phyloP scores from a whole-genome alignment of 2,113 vertebrate species.

The Anoplopoma fimbria region DNA sequence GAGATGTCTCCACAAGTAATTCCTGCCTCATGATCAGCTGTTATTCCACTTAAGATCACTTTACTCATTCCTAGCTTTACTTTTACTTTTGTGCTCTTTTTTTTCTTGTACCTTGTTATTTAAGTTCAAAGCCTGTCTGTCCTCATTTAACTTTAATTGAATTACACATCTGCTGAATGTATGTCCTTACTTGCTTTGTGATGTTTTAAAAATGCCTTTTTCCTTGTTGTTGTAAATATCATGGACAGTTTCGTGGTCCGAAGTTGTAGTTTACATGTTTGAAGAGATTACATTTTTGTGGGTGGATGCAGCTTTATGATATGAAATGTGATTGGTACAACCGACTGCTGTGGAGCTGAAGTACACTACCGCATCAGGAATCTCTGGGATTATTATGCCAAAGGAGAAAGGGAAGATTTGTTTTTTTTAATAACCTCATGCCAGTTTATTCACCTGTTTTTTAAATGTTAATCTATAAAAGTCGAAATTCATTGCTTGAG shows the following conservation, averaged over 20 bases:
- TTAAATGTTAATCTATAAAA: neutral
- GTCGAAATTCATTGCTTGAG: neutral
- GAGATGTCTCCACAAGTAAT: slow-evolving; percentile 16
- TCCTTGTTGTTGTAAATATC: slow-evolving; percentile 35
- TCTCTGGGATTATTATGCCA: slow-evolving; percentile 54
- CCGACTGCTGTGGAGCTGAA: slow-evolving; percentile 2
- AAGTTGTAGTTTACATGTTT: slow-evolving; percentile 33
- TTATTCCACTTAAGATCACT: neutral
- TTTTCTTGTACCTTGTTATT: neutral
- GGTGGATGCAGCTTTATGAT: slow-evolving; percentile 13
- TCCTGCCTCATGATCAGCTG: neutral
- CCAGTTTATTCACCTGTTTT: slow-evolving; percentile 24
- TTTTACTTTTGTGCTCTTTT: neutral
- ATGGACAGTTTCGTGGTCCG: neutral
- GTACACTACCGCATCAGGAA: slow-evolving; percentile 46
- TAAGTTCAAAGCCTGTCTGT: neutral
- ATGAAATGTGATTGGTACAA: slow-evolving; percentile 10
- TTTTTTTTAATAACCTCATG: neutral
- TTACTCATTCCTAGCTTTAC: slow-evolving; percentile 3
- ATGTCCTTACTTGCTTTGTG: slow-evolving; percentile 15
- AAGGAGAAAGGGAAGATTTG: neutral
- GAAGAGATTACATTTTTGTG: slow-evolving; percentile 38
- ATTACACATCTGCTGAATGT: slow-evolving; percentile 5
- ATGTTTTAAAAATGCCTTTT: slow-evolving; percentile 49
- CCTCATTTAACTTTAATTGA: slow-evolving; percentile 18